Conservation (phyloP, 2,113 vertebrate species). For the Saguinus midas region DNA sequence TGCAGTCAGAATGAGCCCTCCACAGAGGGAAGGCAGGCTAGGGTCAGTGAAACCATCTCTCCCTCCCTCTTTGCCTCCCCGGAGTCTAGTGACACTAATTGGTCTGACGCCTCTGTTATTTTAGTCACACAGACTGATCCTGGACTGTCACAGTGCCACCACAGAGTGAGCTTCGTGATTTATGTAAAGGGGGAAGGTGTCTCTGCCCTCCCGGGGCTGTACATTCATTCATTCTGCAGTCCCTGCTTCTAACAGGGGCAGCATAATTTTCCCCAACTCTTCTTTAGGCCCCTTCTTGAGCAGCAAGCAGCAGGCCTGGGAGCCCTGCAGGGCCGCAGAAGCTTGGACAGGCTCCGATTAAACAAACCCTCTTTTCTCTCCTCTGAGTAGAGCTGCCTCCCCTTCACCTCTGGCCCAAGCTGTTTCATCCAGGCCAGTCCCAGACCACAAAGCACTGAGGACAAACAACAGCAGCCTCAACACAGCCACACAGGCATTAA, state of each 20-base stretch:
- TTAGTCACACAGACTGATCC: constrained; percentile 59
- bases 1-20: no score
- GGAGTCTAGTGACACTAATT: constrained; percentile 60
- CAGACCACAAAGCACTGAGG: constrained; percentile 11
- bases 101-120: constrained; percentile 64
- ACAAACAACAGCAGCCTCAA: constrained; percentile 16
- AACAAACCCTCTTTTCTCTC: not conserved
- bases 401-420: not conserved
- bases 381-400: not conserved
- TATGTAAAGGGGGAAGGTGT: not conserved
- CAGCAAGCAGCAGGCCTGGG: not conserved
- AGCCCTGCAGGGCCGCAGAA: not conserved
- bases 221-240: not conserved
- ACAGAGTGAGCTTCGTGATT: constrained; percentile 36
- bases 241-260: not conserved
- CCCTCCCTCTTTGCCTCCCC: not conserved
- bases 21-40: not conserved
- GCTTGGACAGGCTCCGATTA: not conserved
- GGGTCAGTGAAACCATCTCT: not conserved
- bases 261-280: not conserved
- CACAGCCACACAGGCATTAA: constrained; percentile 68
- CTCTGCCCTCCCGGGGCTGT: not conserved
- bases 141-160: constrained; percentile 45
- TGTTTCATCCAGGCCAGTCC: not conserved
- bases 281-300: not conserved